Percentiles rank a stretch among this genome's conserved stretches.
Evolutionary conservation across 2,113 vertebrate species (phyloP).

Genomic region (Clarias gariepinus): DNA sequence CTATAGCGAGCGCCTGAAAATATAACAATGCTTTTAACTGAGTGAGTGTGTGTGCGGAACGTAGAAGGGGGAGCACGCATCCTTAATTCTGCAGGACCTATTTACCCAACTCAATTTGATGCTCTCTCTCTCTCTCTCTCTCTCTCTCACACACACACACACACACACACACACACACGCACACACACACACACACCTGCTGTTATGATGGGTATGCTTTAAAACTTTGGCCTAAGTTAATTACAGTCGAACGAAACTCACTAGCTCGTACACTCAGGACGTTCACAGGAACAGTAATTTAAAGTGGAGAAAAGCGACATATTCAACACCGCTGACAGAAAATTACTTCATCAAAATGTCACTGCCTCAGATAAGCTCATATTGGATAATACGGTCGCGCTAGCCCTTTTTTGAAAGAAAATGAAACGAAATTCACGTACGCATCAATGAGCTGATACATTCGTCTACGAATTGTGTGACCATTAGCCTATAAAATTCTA

Average conservation of each 20-base stretch:
- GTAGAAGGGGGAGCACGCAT: not conserved
- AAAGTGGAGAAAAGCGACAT: conserved; percentile 27
- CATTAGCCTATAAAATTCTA: not conserved
- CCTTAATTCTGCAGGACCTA: conserved; percentile 2
- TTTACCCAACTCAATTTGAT: conserved; percentile 24
- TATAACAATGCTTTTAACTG: not conserved
- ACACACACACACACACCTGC: not conserved
- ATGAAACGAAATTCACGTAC: not conserved
- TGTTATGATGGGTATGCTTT: conserved; percentile 19
- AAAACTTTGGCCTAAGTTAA: conserved; percentile 34
- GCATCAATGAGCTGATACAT: not conserved
- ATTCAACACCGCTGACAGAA: conserved; percentile 21
- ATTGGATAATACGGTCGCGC: conserved; percentile 9
- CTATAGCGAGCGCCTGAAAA: conserved; percentile 2
- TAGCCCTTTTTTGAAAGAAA: conserved; percentile 2
- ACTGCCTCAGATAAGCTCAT: conserved; percentile 4
- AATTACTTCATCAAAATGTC: conserved; percentile 43
- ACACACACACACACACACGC: not conserved
- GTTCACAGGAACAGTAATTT: conserved; percentile 30
- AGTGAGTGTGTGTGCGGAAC: too few species aligned
- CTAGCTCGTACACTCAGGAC: conserved; percentile 12
- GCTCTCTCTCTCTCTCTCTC: not conserved
- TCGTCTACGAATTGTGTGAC: not conserved
- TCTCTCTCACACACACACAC: not conserved
- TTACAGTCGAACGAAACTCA: conserved; percentile 24